Evolutionary conservation across 2,113 vertebrate species (phyloP).

Genomic region (Megatriorchis doriae): DNA sequence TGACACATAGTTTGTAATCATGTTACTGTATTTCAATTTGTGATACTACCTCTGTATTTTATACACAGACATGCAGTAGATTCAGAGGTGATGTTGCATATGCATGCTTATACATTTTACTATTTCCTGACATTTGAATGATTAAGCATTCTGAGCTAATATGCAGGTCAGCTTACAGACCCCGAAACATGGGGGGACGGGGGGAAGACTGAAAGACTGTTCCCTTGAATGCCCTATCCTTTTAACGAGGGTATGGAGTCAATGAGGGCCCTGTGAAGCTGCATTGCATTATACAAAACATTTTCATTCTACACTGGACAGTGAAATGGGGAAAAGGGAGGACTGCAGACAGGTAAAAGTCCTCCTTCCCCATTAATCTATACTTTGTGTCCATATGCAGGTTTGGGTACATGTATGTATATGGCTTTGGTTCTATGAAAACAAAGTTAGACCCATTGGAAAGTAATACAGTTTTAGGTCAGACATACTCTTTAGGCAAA

Average conservation of each 20-base stretch:
- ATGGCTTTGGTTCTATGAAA: not conserved
- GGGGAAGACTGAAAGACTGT: not conserved
- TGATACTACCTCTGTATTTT: not conserved
- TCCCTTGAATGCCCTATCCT: not conserved
- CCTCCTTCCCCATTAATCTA: not conserved
- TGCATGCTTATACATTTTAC: not conserved
- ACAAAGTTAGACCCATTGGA: not conserved
- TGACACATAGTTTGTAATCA: not conserved
- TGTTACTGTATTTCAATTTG: not conserved
- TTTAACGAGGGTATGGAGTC: not conserved
- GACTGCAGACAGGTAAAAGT: not conserved
- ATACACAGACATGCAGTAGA: not conserved
- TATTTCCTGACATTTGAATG: not conserved
- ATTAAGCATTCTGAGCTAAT: not conserved
- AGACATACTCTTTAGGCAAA: not conserved
- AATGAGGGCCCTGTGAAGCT: not conserved
- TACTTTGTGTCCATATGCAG: not conserved
- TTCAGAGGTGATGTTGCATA: not conserved
- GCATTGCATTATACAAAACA: not conserved
- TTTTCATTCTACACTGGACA: not conserved
- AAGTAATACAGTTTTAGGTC: not conserved
- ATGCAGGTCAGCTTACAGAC: not conserved
- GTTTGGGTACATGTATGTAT: not conserved
- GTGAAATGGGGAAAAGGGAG: not conserved
- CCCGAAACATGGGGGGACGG: not conserved